These are phyloP conservation scores for Ormyrus pomaceus DNA, from an alignment of 2,888 invertebrate species.

Conservation along the genomic window DNA sequence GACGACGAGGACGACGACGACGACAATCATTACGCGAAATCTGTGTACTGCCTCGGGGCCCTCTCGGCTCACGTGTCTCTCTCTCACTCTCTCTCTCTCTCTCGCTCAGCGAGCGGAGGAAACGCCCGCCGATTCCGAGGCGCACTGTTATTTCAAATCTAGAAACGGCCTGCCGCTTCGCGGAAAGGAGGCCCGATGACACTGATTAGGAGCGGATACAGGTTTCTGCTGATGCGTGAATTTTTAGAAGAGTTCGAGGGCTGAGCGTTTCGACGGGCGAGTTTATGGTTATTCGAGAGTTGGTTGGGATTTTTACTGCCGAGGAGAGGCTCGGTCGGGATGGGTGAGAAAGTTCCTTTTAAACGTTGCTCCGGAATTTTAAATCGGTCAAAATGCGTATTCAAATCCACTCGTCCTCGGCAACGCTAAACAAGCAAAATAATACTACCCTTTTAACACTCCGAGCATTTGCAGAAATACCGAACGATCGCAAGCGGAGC, in stretches of 20 bases:
- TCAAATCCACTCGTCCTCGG: too few relatives aligned
- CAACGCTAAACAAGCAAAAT: too few relatives aligned
- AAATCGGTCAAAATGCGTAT: too few relatives aligned
- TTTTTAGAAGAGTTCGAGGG: too few relatives aligned
- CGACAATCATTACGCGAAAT: too few relatives aligned
- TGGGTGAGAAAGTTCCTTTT: too few relatives aligned
- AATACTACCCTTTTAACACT: too few relatives aligned
- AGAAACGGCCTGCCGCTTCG: neutral
- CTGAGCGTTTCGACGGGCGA: too few relatives aligned
- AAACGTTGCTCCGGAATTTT: too few relatives aligned
- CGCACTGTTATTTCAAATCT: constrained; percentile 25
- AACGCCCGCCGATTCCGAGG: neutral
- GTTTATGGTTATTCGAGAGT: neutral
- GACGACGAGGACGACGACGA: too few relatives aligned
- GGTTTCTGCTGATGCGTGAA: neutral
- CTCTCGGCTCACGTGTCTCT: neutral
- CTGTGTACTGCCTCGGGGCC: constrained; percentile 2
- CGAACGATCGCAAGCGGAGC: too few relatives aligned
- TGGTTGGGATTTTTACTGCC: neutral
- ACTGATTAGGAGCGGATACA: neutral
- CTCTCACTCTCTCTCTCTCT: neutral
- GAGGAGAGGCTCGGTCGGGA: neutral
- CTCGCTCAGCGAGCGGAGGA: neutral
- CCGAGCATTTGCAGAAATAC: too few relatives aligned
- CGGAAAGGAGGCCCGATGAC: constrained; percentile 2